Conservation (phyloP, 2,113 vertebrate genomes). For the Chlorodrepanis virens region DNA sequence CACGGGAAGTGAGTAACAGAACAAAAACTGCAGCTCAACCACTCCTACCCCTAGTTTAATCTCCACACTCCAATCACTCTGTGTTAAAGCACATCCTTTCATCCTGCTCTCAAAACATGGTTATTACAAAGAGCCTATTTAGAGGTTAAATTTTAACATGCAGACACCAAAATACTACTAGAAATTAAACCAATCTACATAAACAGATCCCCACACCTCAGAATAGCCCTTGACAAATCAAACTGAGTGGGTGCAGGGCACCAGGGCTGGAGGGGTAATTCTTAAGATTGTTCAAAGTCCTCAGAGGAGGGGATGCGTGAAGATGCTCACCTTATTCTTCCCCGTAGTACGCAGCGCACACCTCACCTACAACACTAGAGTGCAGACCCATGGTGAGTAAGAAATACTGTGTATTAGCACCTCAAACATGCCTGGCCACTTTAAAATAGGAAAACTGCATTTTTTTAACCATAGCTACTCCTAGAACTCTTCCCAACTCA, state of each 20-base stretch:
- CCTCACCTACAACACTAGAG: neutral
- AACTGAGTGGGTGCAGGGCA: neutral
- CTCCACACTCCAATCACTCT: neutral
- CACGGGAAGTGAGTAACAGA: constrained; percentile 28
- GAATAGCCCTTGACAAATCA: neutral
- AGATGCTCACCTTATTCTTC: neutral
- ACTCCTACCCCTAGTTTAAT: neutral
- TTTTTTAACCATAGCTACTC: neutral
- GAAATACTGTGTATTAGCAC: neutral
- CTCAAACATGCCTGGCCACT: neutral
- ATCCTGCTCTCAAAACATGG: neutral
- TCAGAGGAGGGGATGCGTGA: neutral
- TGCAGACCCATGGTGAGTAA: neutral
- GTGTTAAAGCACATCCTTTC: neutral
- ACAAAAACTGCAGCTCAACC: neutral
- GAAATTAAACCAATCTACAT: neutral
- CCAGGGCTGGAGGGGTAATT: neutral
- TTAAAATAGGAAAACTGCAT: neutral
- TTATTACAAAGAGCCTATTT: neutral
- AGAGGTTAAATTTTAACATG: neutral
- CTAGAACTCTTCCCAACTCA: neutral
- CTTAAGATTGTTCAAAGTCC: neutral
- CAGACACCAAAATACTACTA: neutral
- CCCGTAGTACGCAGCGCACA: neutral
- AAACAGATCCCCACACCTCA: rapidly evolving